phyloP scores from a whole-genome alignment of 2,113 vertebrate genomes.

The Peromyscus californicus region DNA sequence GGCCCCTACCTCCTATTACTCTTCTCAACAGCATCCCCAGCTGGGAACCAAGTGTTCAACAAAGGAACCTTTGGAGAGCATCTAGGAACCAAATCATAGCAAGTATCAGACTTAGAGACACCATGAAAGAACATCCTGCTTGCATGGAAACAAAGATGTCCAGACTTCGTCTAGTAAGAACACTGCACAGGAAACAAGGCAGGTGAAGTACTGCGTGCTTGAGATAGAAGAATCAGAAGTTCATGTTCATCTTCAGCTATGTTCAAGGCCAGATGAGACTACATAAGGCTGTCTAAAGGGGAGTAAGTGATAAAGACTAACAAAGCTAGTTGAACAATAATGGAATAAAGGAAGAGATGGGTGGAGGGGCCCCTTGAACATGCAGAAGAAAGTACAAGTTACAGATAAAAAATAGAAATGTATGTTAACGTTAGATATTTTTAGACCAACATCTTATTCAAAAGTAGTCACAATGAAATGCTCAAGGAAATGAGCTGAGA shows the following conservation, averaged over 20 bases:
- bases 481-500: background rate
- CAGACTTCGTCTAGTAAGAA: background rate
- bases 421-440: background rate
- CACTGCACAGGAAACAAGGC: background rate
- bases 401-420: background rate
- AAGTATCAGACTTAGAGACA: background rate
- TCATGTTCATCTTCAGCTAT: background rate
- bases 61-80: background rate
- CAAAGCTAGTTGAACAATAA: background rate
- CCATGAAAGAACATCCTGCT: background rate
- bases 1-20: background rate
- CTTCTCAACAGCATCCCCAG: background rate
- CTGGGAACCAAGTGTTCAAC: background rate
- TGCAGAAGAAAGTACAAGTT: background rate
- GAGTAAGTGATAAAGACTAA: background rate
- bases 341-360: background rate
- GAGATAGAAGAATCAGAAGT: background rate
- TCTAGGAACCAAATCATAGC: background rate
- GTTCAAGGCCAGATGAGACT: background rate
- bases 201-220: background rate
- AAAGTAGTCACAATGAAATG: background rate
- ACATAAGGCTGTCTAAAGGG: background rate
- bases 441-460: background rate
- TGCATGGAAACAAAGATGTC: background rate
- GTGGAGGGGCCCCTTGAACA: background rate